Conservation (phyloP, 1,140 invertebrate genomes). For the Aphelenchoides fujianensis region DNA sequence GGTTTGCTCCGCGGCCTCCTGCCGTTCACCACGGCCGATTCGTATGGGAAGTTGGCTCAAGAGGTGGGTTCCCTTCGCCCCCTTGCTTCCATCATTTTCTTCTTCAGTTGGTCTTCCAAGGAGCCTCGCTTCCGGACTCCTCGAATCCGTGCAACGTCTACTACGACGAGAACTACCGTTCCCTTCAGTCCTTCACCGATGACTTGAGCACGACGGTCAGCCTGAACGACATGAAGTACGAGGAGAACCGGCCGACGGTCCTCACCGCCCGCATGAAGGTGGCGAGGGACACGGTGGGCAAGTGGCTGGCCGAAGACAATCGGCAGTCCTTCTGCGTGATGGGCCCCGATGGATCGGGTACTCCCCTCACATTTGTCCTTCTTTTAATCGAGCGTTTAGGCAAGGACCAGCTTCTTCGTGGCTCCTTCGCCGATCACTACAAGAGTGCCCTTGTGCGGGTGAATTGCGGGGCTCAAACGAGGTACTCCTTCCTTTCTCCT, state of each 20-base stretch:
- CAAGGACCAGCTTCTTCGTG: constrained; percentile 67
- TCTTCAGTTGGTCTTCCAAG: constrained; percentile 46
- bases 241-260: constrained; percentile 65
- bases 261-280: constrained; percentile 67
- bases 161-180: constrained; percentile 68
- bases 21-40: constrained; percentile 46
- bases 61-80: constrained; percentile 11
- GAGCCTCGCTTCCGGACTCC: constrained; percentile 63
- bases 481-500: constrained; percentile 12
- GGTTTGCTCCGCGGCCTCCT: constrained; percentile 70
- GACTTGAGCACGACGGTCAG: constrained; percentile 54
- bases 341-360: constrained; percentile 71
- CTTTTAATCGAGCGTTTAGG: no score
- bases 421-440: constrained; percentile 68
- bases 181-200: constrained; percentile 67
- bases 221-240: constrained; percentile 62
- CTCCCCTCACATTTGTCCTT: no score
- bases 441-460: constrained; percentile 71
- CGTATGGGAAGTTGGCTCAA: constrained; percentile 29
- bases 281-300: constrained; percentile 65
- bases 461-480: constrained; percentile 75
- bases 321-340: constrained; percentile 69
- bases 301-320: constrained; percentile 67
- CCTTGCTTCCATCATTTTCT: no score
- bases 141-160: constrained; percentile 66